These are phyloP conservation scores for Herminia tarsipennalis DNA, from an alignment of 2,888 invertebrate species.

Conservation along the genomic window DNA sequence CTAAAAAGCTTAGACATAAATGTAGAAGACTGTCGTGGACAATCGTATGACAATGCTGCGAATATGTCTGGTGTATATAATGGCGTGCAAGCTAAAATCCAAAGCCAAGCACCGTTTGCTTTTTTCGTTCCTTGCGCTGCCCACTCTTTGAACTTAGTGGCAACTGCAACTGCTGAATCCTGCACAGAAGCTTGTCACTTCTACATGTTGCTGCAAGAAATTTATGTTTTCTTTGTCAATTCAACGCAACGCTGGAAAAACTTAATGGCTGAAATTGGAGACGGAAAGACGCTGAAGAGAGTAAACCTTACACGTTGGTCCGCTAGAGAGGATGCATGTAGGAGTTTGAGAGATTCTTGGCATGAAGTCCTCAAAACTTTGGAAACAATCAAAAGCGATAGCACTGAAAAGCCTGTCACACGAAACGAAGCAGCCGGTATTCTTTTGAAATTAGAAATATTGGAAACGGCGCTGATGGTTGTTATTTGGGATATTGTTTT, in stretches of 20 bases:
- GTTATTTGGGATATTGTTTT: constrained; percentile 35
- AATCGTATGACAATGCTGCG: constrained; percentile 21
- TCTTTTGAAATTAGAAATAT: constrained; percentile 4
- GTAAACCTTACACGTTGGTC: constrained; percentile 49
- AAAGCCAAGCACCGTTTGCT: not conserved
- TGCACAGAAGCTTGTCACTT: not conserved
- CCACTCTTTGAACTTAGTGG: not conserved
- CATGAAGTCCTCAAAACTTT: constrained; percentile 2
- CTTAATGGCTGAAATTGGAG: not conserved
- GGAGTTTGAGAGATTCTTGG: constrained; percentile 2
- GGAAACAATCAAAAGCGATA: not conserved
- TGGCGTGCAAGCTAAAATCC: not conserved
- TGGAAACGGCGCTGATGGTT: constrained; percentile 5
- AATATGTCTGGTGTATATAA: not conserved
- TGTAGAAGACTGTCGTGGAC: constrained; percentile 24
- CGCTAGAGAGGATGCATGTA: constrained; percentile 42
- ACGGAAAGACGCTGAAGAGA: constrained; percentile 39
- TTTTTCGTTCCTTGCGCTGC: not conserved
- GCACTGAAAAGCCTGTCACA: constrained; percentile 1
- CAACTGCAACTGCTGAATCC: not conserved
- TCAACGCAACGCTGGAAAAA: not conserved
- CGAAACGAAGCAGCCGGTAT: not conserved
- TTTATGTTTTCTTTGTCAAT: constrained; percentile 9
- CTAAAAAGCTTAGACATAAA: constrained; percentile 9
- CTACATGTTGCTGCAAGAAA: constrained; percentile 31